Conservation (phyloP, 92 coral and sea anemone species). For the Palythoa caribaeorum region DNA sequence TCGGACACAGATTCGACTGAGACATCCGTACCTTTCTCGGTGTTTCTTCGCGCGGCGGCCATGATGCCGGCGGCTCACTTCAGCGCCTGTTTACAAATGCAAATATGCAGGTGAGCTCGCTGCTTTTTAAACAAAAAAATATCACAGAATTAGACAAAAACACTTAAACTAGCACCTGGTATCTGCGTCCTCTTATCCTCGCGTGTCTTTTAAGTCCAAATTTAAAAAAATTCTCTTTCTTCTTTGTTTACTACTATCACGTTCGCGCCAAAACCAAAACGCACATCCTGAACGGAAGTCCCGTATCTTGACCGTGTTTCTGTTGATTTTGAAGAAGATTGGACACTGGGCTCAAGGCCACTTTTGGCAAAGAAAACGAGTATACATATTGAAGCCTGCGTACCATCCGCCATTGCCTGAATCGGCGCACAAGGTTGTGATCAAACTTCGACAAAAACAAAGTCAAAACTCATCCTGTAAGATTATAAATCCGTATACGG, state of each 20-base stretch:
- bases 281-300: neutral
- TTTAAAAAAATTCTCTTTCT: neutral
- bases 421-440: neutral
- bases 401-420: neutral
- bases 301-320: neutral
- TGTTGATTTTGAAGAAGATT: conserved; percentile 1
- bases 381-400: neutral
- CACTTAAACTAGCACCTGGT: neutral
- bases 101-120: conserved; percentile 1
- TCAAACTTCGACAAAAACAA: neutral
- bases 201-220: neutral
- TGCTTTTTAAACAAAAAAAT: neutral
- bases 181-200: neutral
- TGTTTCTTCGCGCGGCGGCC: neutral
- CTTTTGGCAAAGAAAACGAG: neutral
- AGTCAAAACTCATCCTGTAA: neutral
- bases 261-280: neutral
- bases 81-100: neutral
- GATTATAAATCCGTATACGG: neutral
- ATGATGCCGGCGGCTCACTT: neutral
- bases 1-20: neutral
- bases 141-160: neutral
- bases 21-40: neutral
- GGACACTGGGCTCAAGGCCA: conserved; percentile 13
- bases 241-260: neutral